phyloP scores from a whole-genome alignment of 2,888 invertebrate species.

The Parnassius smintheus region DNA sequence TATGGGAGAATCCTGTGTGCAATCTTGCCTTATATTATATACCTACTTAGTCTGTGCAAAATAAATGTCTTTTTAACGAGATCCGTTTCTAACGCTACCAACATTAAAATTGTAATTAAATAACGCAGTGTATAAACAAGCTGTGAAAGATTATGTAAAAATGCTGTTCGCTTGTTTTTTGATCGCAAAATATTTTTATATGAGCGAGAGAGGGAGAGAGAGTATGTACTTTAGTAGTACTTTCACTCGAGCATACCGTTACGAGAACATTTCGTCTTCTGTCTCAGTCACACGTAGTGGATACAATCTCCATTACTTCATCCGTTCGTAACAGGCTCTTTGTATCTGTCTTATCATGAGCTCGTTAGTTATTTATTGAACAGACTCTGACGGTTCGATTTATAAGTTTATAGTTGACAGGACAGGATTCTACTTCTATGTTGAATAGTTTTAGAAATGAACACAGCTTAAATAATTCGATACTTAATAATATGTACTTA shows the following conservation, averaged over 20 bases:
- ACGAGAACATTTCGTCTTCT: slow-evolving; percentile 50
- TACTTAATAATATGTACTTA: too few species aligned
- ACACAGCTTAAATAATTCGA: neutral
- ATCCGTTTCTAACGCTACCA: too few species aligned
- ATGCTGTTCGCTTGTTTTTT: too few species aligned
- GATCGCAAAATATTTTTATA: too few species aligned
- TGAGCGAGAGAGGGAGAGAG: too few species aligned
- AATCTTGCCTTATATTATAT: too few species aligned
- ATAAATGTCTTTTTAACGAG: too few species aligned
- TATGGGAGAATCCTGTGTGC: too few species aligned
- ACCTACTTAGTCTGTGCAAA: too few species aligned
- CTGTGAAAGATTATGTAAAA: too few species aligned
- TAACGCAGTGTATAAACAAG: too few species aligned
- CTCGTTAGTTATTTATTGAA: slow-evolving; percentile 55
- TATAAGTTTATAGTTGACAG: slow-evolving; percentile 49
- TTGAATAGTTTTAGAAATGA: slow-evolving; percentile 29
- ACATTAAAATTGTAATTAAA: too few species aligned
- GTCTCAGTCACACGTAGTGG: slow-evolving; percentile 46
- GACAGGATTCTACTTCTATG: slow-evolving; percentile 40
- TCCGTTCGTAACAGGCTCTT: slow-evolving; percentile 41
- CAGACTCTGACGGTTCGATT: slow-evolving; percentile 47
- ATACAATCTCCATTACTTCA: slow-evolving; percentile 53
- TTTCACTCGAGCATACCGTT: slow-evolving; percentile 72
- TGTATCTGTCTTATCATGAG: slow-evolving; percentile 48
- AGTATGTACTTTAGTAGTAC: slow-evolving; percentile 43